Percentiles rank a stretch among this genome's conserved stretches.
These are phyloP conservation scores for Heliconius congener DNA, from an alignment of 1,140 invertebrate species.

Conservation along the genomic window DNA sequence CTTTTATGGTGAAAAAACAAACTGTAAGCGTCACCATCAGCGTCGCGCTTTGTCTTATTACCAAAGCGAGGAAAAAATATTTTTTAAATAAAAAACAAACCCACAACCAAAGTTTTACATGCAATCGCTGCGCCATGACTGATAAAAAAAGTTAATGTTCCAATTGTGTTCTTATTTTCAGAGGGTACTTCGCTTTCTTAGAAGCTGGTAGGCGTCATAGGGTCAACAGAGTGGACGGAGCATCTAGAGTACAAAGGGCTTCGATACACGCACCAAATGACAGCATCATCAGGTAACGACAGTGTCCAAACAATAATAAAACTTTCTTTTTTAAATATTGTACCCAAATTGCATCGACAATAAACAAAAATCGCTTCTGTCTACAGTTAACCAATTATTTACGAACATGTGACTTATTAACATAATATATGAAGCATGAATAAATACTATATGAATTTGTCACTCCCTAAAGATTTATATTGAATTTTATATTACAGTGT, in stretches of 20 bases:
- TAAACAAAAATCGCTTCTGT: slow-evolving; percentile 31
- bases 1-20: too few relatives aligned
- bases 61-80: too few relatives aligned
- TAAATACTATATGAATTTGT: slow-evolving; percentile 17
- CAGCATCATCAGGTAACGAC: slow-evolving; percentile 85
- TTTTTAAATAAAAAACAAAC: too few relatives aligned
- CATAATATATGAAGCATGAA: slow-evolving; percentile 37
- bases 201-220: slow-evolving; percentile 90
- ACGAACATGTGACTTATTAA: slow-evolving; percentile 31
- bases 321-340: slow-evolving; percentile 11
- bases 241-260: slow-evolving; percentile 62
- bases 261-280: slow-evolving; percentile 87
- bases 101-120: too few relatives aligned
- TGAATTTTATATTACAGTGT: slow-evolving; percentile 14
- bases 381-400: slow-evolving; percentile 28
- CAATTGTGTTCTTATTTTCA: slow-evolving; percentile 61
- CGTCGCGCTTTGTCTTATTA: too few relatives aligned
- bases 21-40: too few relatives aligned
- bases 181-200: slow-evolving; percentile 95
- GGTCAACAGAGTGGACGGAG: slow-evolving; percentile 70
- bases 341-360: slow-evolving; percentile 36
- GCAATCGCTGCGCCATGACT: too few relatives aligned
- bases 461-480: slow-evolving; percentile 13
- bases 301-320: neutral
- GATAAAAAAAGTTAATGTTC: neutral